Conservation (phyloP, 1,140 invertebrate species). For the Drosophila navojoa region DNA sequence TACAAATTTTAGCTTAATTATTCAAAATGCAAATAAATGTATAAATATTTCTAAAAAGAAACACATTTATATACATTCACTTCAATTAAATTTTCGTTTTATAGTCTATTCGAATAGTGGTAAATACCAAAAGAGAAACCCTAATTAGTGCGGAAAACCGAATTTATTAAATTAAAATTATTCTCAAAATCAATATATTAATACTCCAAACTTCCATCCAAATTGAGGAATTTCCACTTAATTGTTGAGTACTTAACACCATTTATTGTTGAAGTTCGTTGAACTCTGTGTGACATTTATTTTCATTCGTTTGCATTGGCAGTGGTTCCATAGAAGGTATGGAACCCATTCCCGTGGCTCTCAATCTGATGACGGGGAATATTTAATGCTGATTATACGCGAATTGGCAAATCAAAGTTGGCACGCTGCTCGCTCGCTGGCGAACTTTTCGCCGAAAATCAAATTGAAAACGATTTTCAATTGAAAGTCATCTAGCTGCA, state of each 20-base stretch:
- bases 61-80: too few relatives aligned
- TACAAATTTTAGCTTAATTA: too few relatives aligned
- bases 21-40: too few relatives aligned
- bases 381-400: constrained; percentile 59
- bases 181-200: too few relatives aligned
- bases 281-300: constrained; percentile 43
- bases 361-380: constrained; percentile 52
- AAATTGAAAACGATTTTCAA: constrained; percentile 48
- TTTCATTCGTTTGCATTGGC: constrained; percentile 8
- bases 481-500: constrained; percentile 49
- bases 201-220: too few relatives aligned
- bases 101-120: too few relatives aligned
- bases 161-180: too few relatives aligned
- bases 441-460: constrained; percentile 61
- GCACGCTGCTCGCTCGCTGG: constrained; percentile 35
- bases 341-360: constrained; percentile 35
- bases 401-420: constrained; percentile 69
- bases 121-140: too few relatives aligned
- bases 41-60: too few relatives aligned
- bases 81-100: too few relatives aligned
- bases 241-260: constrained; percentile 55
- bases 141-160: too few relatives aligned
- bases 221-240: background rate
- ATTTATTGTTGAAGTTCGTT: constrained; percentile 53
- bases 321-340: constrained; percentile 60